Percentiles rank a stretch among this genome's conserved stretches.
Evolutionary conservation across 2,888 invertebrate genomes (phyloP).

Genomic region (Pediacus dermestoides): DNA sequence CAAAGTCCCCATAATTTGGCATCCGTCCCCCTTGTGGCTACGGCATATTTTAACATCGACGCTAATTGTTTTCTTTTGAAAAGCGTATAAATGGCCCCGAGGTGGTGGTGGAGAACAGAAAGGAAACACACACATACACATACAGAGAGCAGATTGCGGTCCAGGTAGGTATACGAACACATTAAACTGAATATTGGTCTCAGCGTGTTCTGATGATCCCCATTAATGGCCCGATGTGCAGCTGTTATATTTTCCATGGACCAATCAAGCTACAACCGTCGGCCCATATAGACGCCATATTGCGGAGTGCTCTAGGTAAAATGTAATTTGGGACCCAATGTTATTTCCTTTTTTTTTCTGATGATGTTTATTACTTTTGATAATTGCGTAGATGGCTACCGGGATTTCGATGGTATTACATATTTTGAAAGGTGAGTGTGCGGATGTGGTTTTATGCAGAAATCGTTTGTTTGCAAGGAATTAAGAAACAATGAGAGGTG

Average conservation of each 20-base stretch:
- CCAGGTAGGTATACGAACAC: slow-evolving; percentile 33
- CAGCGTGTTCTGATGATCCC: slow-evolving; percentile 44
- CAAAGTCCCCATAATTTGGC: no score
- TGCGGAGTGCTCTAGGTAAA: slow-evolving; percentile 40
- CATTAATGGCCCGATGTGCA: slow-evolving; percentile 48
- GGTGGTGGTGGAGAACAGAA: slow-evolving; percentile 14
- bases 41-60: no score
- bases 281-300: slow-evolving; percentile 48
- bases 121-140: no score
- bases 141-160: slow-evolving; percentile 18
- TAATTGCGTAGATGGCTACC: no score
- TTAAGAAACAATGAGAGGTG: no score
- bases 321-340: slow-evolving; percentile 33
- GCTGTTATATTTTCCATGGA: slow-evolving; percentile 49
- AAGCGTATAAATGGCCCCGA: slow-evolving; percentile 27
- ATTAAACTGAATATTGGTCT: slow-evolving; percentile 43
- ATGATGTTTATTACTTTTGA: no score
- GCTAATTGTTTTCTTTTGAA: slow-evolving; percentile 31
- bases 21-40: no score
- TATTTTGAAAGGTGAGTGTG: no score
- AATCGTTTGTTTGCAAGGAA: no score
- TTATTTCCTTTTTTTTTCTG: slow-evolving; percentile 21
- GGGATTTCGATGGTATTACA: no score
- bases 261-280: slow-evolving; percentile 49
- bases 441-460: no score